Conservation (phyloP, 2,888 invertebrate species). For the Leistus spinibarbis region DNA sequence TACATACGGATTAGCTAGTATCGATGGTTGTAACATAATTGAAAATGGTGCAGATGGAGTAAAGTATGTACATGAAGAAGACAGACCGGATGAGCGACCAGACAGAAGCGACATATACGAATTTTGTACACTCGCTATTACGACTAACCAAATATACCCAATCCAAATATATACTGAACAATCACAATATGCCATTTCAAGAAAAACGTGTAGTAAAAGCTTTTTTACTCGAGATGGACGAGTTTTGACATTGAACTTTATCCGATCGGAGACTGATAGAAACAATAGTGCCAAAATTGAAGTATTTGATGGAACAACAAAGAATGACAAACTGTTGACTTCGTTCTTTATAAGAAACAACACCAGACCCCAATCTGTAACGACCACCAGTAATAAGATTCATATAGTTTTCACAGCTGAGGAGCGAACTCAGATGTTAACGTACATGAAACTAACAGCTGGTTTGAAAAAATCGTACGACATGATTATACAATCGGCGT, state of each 20-base stretch:
- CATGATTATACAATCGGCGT: conserved; percentile 83
- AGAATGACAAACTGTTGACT: conserved; percentile 72
- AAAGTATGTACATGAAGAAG: conserved; percentile 83
- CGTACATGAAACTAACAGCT: conserved; percentile 79
- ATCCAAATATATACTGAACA: conserved; percentile 83
- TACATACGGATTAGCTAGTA: conserved; percentile 78
- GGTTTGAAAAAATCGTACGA: conserved; percentile 82
- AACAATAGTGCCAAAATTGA: conserved; percentile 77
- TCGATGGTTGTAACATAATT: conserved; percentile 78
- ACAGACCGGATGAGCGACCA: conserved; percentile 74
- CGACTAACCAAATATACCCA: conserved; percentile 87
- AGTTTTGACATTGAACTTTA: conserved; percentile 83
- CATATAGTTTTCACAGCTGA: conserved; percentile 80
- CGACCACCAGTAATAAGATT: conserved; percentile 79
- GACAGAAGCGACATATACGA: conserved; percentile 80
- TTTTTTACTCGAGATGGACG: conserved; percentile 80
- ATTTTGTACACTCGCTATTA: conserved; percentile 79
- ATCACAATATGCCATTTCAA: conserved; percentile 71
- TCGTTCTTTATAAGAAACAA: conserved; percentile 78
- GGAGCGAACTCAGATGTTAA: conserved; percentile 72
- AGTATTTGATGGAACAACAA: conserved; percentile 78
- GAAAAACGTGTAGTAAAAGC: conserved; percentile 78
- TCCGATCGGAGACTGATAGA: conserved; percentile 77
- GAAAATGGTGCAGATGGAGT: conserved; percentile 92
- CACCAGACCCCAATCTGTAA: conserved; percentile 87